A percentile compares a stretch with the other conserved stretches of the same genome.
These are phyloP conservation scores for Podilymbus podiceps DNA, from an alignment of 2,113 vertebrate genomes.

Conservation along the genomic window DNA sequence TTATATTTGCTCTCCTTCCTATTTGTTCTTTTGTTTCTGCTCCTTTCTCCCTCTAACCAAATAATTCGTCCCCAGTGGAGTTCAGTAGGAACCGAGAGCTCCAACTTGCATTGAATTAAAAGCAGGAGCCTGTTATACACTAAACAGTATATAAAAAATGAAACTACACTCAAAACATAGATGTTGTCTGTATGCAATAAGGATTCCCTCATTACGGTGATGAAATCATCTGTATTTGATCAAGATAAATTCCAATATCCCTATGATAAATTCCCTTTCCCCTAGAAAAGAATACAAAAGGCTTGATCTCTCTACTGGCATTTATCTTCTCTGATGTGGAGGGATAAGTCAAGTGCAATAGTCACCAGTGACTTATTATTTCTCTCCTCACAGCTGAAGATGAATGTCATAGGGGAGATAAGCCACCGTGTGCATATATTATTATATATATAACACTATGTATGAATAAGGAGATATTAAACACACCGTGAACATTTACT, in stretches of 20 bases:
- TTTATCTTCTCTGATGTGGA: constrained; percentile 66
- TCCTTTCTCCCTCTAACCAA: neutral
- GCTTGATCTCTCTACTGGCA: constrained; percentile 59
- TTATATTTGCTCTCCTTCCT: neutral
- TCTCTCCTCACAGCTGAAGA: constrained; percentile 59
- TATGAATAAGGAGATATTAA: constrained; percentile 39
- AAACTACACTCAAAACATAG: constrained; percentile 22
- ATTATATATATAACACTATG: neutral
- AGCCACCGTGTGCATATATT: constrained; percentile 26
- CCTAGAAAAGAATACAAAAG: constrained; percentile 49
- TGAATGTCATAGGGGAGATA: constrained; percentile 54
- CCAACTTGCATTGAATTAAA: constrained; percentile 30
- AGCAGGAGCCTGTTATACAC: neutral
- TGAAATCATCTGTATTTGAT: constrained; percentile 43
- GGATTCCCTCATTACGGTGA: constrained; percentile 32
- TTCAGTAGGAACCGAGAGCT: neutral
- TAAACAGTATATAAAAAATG: neutral
- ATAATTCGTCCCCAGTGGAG: neutral
- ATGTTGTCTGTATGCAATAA: constrained; percentile 3
- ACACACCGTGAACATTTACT: neutral
- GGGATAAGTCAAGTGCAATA: constrained; percentile 62
- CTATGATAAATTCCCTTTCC: constrained; percentile 47
- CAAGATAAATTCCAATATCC: constrained; percentile 50
- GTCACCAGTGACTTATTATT: constrained; percentile 58
- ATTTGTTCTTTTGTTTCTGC: neutral